Evolutionary conservation across 1,140 invertebrate species (phyloP), one percentile per base, ranked within the genome.

Genomic region (Kradibia gibbosae): DNA sequence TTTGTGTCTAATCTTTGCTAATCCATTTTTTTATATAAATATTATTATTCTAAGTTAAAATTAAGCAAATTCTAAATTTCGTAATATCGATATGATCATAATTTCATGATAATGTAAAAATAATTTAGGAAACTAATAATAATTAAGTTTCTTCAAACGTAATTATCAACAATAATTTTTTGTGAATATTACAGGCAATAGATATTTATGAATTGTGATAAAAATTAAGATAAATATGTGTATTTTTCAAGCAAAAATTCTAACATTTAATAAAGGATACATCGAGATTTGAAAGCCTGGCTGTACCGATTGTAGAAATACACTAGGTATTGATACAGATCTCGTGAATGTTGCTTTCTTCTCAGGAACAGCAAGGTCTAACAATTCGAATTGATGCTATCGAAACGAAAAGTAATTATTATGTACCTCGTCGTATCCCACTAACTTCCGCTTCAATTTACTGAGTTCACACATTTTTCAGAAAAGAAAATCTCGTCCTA

Each of bases 391-490:
- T 80, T 72, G 78, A 80, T 80, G 28, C 57, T 80, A 80, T 80
- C 78, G 67, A 73, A 57, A 74, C 28, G 45, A 57, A 80, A 80
- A 74, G 78, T 80, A 65, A 73, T 80, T 80, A 80, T 80, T 80
- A 60, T 80, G 70, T 62, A 39, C 70, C 48, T 53, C 70, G 39
- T n/a, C 36, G 65, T 71, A 73, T 80, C 22, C 36, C 31, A 53
- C 42, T 45, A 34, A 78, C 78, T 80, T 73, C 70, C 78, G 67
- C 39, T 73, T 22, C n/a, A 36, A 60, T 73, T 65, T 73, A 53
- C 28, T 36, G n/a, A 20, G 7, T 13, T 45, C 39, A 22, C 28
- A 10, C 11, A 15, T 53, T 67, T 67, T 25, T 67, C 53, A 28
- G 15, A 11, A 17, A 65, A 65, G 28, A 22, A 31, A 50, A 28